Evolutionary conservation across 2,113 vertebrate species (phyloP), one percentile per base, ranked within the genome.

Genomic region (Gopherus flavomarginatus): DNA sequence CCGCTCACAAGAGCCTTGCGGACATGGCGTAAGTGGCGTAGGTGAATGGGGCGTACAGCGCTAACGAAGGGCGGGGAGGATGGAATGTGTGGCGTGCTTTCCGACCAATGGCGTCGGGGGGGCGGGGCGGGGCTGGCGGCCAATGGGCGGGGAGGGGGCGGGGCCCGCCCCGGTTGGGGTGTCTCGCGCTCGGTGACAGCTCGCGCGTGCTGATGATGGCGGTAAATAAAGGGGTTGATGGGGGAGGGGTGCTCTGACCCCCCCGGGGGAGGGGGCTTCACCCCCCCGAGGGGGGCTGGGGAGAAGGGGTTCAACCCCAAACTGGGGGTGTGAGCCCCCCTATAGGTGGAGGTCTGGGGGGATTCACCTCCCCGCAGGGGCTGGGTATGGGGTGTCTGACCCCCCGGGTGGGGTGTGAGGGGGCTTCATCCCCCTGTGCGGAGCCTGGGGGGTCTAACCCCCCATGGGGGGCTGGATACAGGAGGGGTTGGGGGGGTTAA

Each of bases 141-240:
- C 96, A 97, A 97, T 96, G 96, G 96, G 65, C 88, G 94, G 52
- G 90, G 92, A 80, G n/a, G 57, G 95, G 96, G 98, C 97, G 97
- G 97, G 90, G 96, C 96, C 94, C 91, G 89, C 80, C 91, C 91
- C 4, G 87, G 92, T 94, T 97, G 97, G 97, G 97, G 97, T 97
- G 98, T 97, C 97, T 96, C 96, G 98, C 98, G 98, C 98, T 96
- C 96, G 97, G 98, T 98, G 98, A 99, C 98, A 99, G 98, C 98
- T 98, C 98, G 98, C 98, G 98, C 98, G 98, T 98, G 98, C 98
- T 98, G 98, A 98, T 98, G 98, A 98, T 98, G 98, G 98, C 98
- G 98, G 98, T 98, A 98, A 99, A 98, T 98, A 98, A 98, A 98
- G 98, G 98, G 98, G 89, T 65, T 88, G 91, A 87, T 72, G 91